A percentile compares a stretch with the other conserved stretches of the same genome.
phyloP scores from a whole-genome alignment of 2,797 vertebrate genomes.

The Rhynchonycteris naso region DNA sequence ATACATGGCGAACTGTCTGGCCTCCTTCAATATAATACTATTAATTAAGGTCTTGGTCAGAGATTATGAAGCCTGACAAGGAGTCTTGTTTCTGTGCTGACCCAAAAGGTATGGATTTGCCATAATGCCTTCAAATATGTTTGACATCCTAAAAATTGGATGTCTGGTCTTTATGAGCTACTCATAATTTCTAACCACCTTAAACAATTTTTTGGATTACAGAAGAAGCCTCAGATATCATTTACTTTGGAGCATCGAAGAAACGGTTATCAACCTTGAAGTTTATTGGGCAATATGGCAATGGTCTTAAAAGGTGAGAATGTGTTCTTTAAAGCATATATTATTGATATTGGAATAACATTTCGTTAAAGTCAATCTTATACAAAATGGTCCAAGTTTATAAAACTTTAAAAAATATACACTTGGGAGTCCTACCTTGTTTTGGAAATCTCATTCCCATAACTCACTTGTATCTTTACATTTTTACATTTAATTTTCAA shows the following conservation, averaged over 20 bases:
- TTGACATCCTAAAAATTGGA: not conserved
- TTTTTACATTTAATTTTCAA: slow-evolving; percentile 23
- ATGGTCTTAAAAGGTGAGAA: slow-evolving; percentile 82
- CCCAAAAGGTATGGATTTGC: not conserved
- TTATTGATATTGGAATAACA: not conserved
- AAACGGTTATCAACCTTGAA: slow-evolving; percentile 65
- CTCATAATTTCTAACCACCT: not conserved
- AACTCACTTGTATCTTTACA: not conserved
- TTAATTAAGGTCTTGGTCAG: not conserved
- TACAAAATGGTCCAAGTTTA: not conserved
- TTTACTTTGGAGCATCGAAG: slow-evolving; percentile 82
- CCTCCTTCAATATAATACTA: not conserved
- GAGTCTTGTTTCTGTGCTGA: not conserved
- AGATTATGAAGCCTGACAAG: not conserved
- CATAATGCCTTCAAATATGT: not conserved
- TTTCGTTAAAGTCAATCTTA: not conserved
- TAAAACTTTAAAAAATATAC: not conserved
- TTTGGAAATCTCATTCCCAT: not conserved
- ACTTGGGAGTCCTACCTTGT: not conserved
- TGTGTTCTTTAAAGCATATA: not conserved
- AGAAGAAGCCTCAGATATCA: slow-evolving; percentile 79
- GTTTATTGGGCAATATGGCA: slow-evolving; percentile 81
- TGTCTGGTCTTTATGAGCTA: not conserved
- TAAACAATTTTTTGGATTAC: slow-evolving; percentile 46
- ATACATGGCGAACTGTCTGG: not conserved